These are phyloP conservation scores for Embidobia sp. DNA, from an alignment of 2,888 invertebrate species.

Conservation along the genomic window DNA sequence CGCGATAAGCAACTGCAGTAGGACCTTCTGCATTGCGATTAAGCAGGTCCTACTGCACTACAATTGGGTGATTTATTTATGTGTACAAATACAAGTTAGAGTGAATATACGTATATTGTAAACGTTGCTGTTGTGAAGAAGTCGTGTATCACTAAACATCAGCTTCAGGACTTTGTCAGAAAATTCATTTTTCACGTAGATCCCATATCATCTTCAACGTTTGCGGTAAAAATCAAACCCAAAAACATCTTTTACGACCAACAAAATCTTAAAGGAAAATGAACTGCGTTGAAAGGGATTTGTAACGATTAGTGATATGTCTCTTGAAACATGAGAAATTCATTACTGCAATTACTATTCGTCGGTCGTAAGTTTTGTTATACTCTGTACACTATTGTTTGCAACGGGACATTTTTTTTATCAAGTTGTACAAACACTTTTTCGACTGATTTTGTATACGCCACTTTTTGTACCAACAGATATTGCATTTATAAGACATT, in stretches of 20 bases:
- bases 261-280: neutral
- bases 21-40: too few relatives aligned
- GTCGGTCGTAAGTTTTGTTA: slow-evolving; percentile 20
- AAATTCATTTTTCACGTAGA: too few relatives aligned
- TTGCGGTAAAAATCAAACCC: neutral
- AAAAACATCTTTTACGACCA: slow-evolving; percentile 5
- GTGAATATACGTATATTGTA: too few relatives aligned
- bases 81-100: too few relatives aligned
- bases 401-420: neutral
- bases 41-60: too few relatives aligned
- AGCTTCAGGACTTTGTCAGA: too few relatives aligned
- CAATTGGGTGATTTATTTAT: too few relatives aligned
- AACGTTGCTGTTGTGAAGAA: too few relatives aligned
- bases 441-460: slow-evolving; percentile 14
- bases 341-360: slow-evolving; percentile 31
- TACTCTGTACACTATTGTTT: neutral
- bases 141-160: neutral
- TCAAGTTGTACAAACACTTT: neutral
- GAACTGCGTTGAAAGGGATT: slow-evolving; percentile 1
- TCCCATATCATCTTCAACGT: slow-evolving; percentile 15
- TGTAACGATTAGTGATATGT: slow-evolving; percentile 38
- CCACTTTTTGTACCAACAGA: neutral
- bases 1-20: too few relatives aligned
- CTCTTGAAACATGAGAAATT: slow-evolving; percentile 37
- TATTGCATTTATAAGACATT: slow-evolving; percentile 16